phyloP scores from a whole-genome alignment of 2,888 invertebrate species.

The Cecidostiba fungosa region DNA sequence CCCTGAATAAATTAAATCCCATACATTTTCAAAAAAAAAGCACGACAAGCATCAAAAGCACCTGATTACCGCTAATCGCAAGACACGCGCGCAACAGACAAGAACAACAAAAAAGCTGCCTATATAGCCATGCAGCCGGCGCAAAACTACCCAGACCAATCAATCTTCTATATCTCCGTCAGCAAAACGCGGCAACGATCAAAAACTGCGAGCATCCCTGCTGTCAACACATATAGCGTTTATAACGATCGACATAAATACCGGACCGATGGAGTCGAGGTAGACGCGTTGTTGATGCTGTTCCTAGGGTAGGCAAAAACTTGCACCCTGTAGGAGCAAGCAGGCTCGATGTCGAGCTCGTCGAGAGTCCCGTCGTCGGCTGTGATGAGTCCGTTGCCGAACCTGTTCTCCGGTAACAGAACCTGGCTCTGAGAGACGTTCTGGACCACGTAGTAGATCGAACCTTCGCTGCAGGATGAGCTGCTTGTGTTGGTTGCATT shows the following conservation, averaged over 20 bases:
- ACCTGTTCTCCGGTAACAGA: slow-evolving; percentile 71
- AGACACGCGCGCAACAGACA: neutral
- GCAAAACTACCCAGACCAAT: slow-evolving; percentile 3
- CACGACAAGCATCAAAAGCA: neutral
- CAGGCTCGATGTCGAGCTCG: slow-evolving; percentile 71
- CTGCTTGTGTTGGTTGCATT: neutral
- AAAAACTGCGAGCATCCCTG: neutral
- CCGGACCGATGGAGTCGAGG: slow-evolving; percentile 42
- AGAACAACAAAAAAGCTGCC: neutral
- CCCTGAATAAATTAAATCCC: neutral
- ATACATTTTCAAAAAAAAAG: neutral
- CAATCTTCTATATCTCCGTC: neutral
- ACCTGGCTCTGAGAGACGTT: slow-evolving; percentile 66
- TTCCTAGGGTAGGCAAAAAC: slow-evolving; percentile 74
- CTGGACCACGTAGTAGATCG: slow-evolving; percentile 68
- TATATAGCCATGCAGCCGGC: neutral
- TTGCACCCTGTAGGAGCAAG: slow-evolving; percentile 73
- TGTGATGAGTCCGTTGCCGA: slow-evolving; percentile 19
- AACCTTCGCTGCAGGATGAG: slow-evolving; percentile 69
- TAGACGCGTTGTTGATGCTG: neutral
- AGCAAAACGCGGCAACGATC: neutral
- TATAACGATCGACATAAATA: slow-evolving; percentile 37
- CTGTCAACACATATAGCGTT: neutral
- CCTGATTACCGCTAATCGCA: neutral
- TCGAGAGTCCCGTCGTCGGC: slow-evolving; percentile 55